Conservation (phyloP, 2,797 vertebrate species). For the Anabacerthia variegaticeps region DNA sequence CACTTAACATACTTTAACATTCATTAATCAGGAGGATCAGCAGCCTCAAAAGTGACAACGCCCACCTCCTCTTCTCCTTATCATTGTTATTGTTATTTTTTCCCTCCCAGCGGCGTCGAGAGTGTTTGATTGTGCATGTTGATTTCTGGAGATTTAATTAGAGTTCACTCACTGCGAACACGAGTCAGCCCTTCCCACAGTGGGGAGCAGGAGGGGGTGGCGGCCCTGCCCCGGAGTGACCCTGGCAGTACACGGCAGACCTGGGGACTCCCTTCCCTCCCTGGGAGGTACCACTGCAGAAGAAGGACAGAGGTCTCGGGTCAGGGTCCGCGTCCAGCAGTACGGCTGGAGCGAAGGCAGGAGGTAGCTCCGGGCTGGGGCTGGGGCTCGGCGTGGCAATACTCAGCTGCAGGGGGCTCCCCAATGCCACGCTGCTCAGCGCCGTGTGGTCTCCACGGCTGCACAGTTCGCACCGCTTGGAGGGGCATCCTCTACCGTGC, state of each 20-base stretch:
- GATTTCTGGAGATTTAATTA: conserved; percentile 53
- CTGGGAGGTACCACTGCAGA: fast-evolving
- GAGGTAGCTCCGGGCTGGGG: not conserved
- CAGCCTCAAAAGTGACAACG: not conserved
- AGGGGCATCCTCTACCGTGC: not conserved
- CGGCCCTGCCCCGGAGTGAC: not conserved
- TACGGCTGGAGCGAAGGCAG: not conserved
- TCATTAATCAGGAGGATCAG: conserved; percentile 27
- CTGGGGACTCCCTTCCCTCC: not conserved
- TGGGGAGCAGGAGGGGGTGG: not conserved
- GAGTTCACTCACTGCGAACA: not conserved
- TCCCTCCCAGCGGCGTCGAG: not conserved
- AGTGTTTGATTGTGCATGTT: conserved; percentile 16
- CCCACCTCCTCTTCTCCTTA: not conserved
- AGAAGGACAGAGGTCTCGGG: no score
- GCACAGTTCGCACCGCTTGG: not conserved
- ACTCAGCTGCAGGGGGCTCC: conserved; percentile 37
- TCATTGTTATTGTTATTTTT: not conserved
- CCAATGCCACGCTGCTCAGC: not conserved
- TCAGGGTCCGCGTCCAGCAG: not conserved
- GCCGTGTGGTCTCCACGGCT: not conserved
- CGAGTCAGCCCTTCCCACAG: not conserved
- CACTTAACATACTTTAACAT: not conserved
- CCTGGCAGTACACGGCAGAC: not conserved
- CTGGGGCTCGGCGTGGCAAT: not conserved